Conservation (phyloP, 2,797 vertebrate species). For the Todus mexicanus region DNA sequence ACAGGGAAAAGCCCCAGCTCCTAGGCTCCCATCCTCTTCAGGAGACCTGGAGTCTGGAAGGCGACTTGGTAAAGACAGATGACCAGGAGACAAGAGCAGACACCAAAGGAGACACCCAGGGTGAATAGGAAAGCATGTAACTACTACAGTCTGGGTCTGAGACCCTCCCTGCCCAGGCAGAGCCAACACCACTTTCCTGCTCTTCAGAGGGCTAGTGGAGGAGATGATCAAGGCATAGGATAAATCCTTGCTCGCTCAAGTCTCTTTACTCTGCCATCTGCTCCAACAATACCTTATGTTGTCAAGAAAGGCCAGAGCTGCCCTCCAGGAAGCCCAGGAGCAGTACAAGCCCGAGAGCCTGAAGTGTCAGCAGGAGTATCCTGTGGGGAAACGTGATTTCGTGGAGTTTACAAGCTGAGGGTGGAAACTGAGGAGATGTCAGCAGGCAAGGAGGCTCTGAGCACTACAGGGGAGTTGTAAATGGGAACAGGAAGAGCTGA, state of each 20-base stretch:
- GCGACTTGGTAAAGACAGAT: background rate
- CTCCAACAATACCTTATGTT: background rate
- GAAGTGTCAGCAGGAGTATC: background rate
- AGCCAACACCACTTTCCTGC: background rate
- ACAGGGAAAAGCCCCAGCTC: background rate
- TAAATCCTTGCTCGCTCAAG: background rate
- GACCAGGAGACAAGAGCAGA: background rate
- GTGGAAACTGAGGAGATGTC: background rate
- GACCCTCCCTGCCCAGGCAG: background rate
- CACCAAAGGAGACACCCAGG: background rate
- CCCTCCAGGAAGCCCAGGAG: constrained; percentile 37
- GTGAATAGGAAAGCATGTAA: background rate
- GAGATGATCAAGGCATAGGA: background rate
- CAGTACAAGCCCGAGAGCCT: background rate
- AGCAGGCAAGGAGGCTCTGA: background rate
- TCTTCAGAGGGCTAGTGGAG: background rate
- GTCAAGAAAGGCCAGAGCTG: constrained; percentile 5
- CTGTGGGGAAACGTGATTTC: background rate
- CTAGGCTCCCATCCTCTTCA: background rate
- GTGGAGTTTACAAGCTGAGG: background rate
- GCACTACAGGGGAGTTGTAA: background rate
- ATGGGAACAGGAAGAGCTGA: constrained; percentile 37
- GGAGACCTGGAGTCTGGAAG: background rate
- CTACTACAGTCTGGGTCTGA: background rate
- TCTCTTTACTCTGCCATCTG: constrained; percentile 18